These are phyloP conservation scores for Camelus bactrianus DNA, from an alignment of 2,113 vertebrate species.

Conservation along the genomic window DNA sequence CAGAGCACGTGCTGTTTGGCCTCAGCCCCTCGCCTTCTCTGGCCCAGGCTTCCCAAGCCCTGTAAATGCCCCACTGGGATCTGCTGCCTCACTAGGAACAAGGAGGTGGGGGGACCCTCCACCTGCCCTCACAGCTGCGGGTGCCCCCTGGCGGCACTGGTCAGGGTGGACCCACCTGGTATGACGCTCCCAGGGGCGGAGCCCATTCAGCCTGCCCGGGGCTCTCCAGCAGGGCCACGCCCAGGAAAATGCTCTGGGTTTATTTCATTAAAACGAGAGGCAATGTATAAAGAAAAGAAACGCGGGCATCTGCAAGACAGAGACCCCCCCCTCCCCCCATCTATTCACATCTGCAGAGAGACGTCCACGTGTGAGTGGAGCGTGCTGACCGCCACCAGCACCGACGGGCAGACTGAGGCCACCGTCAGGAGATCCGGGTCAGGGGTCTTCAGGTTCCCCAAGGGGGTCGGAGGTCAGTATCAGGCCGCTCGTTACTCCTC, in stretches of 20 bases:
- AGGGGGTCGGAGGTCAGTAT: not conserved
- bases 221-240: not conserved
- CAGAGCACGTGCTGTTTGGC: not conserved
- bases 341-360: not conserved
- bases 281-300: not conserved
- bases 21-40: not conserved
- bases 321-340: no score
- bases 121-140: not conserved
- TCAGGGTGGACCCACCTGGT: no score
- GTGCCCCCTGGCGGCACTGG: not conserved
- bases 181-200: fast-evolving
- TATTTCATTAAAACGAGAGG: not conserved
- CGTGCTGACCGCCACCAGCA: not conserved
- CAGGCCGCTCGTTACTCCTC: fast-evolving
- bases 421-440: fast-evolving
- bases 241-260: not conserved
- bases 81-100: not conserved
- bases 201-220: not conserved
- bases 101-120: not conserved
- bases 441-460: not conserved
- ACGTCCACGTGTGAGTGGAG: not conserved
- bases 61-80: not conserved
- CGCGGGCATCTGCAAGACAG: not conserved
- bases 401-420: not conserved
- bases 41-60: not conserved